Base-by-base conservation (phyloP, 1,140 invertebrate genomes). In the Scaptomyza hsui region DNA sequence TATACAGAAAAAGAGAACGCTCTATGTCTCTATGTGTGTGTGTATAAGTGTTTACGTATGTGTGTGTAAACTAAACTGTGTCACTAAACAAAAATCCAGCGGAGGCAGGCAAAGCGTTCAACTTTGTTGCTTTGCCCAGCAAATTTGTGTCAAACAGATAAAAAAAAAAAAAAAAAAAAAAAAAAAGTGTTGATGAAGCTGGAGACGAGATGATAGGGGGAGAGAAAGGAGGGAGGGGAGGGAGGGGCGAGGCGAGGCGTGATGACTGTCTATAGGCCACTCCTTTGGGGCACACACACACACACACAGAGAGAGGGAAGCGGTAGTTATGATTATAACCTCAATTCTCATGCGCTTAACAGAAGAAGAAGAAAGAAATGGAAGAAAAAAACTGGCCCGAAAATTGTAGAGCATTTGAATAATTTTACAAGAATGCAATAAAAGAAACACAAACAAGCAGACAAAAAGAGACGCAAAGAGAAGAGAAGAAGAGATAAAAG, bases 391-490 rank as follows among this genome's bases (percentile, higher is more conserved):
- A 88, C 82, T 78, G 75, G 70, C 79, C 78, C 77, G 74, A 86
- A 86, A 86, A 88, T 88, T 85, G 77, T 85, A 55, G 81, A 85
- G 81, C 81, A 85, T 86, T 86, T 86, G 81, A 86, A 86, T 86
- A 88, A 86, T 72, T 86, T 81, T 64, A 85, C 73, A 69, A 85
- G 81, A 85, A 85, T 85, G 81, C 81, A 85, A 85, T 85, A 85
- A 85, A 81, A 16, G 39, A 72, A 19, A 41, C 18, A 53, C 21
- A 56, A 15, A 55, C 15, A 39, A n/a, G 47, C 18, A 53, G 45
- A 63, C 47, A 57, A 64, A 61, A 64, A 68, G 19, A 57, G 52
- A 64, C 72, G 39, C 13, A 37, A 44, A 48, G 45, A 42, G 56
- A 56, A 51, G 48, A 61, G 60, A 4, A n/a, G 21, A 18, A 19